Conservation (phyloP, 2,113 vertebrate species). For the Prietella phreatophila region DNA sequence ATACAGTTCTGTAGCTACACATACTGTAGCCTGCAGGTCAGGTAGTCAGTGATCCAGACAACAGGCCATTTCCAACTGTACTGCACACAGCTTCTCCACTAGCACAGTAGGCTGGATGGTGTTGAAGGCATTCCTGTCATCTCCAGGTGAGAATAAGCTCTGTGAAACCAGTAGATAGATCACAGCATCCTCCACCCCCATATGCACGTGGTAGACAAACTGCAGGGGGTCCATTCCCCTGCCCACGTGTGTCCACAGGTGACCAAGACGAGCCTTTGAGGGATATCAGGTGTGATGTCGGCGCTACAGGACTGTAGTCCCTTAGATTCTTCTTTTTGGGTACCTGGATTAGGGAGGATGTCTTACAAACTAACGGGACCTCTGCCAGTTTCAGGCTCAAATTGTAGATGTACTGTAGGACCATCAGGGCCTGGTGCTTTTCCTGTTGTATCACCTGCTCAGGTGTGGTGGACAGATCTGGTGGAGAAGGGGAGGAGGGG, state of each 20-base stretch:
- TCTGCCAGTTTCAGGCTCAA: neutral
- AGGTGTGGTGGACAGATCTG: neutral
- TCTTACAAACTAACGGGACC: neutral
- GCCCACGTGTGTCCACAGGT: neutral
- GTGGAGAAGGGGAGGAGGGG: too few species aligned
- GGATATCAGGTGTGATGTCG: neutral
- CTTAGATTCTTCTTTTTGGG: neutral
- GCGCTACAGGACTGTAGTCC: neutral
- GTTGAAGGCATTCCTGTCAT: neutral
- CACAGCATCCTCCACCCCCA: neutral
- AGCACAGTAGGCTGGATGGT: neutral
- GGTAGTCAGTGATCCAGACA: neutral
- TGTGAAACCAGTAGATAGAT: neutral
- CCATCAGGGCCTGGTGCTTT: neutral
- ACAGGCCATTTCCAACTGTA: neutral
- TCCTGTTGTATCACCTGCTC: neutral
- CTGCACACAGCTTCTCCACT: neutral
- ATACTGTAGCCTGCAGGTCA: neutral
- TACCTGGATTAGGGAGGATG: neutral
- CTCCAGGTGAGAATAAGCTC: neutral
- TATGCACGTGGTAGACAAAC: neutral
- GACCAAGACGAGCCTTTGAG: neutral
- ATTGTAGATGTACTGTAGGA: neutral
- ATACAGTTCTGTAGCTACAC: too few species aligned
- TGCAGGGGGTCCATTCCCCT: neutral